Base-by-base conservation (phyloP, 2,113 vertebrate species). In the Peromyscus leucopus region DNA sequence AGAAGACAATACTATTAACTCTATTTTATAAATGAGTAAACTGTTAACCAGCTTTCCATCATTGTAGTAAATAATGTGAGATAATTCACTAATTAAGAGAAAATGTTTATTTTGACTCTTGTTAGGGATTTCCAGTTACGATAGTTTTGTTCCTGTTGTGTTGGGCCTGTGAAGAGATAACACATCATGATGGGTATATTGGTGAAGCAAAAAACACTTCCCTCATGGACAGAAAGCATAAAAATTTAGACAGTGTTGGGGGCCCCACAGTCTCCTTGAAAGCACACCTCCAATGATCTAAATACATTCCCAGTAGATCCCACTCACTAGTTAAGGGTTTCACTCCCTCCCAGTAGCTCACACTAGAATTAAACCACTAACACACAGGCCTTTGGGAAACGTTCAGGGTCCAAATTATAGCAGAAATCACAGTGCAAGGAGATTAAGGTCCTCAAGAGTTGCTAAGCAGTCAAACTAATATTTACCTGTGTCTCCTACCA, bases 1-100 rank as follows among this genome's bases (percentile, higher is more conserved):
- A 91, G 78, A 89, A 93, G 21, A n/a, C 69, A 21, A 15, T 36
- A 69, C 5, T 83, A 72, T 31, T 93, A 91, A 84, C 36, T 51
- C 39, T 83, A 42, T 63, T 85, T 93, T 89, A 80, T 80, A 85
- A 46, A 75, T 89, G 19, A 92, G 22, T 8, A 95, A 95, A 26
- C 51, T 26, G 16, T 75, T 85, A 48, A 48, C 65, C 33, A 39
- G 11, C 9, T 71, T 36, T 36, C 42, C 61, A 55, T 59, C n/a
- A 57, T 7, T 12, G 10, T 72, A 72, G 33, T 42, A 57, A 57
- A 61, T 51, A 92, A 69, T 61, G 59, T 78, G 61, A 87, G 24
- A 79, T 69, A 36, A 78, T 55, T 26, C 76, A 59, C 63, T 80
- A 71, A 59, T 26, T 22, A 80, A 80, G 63, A 94, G 26, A 78